These are phyloP conservation scores for Lissocephala sabroskyi DNA, from an alignment of 2,888 invertebrate species.

Conservation along the genomic window DNA sequence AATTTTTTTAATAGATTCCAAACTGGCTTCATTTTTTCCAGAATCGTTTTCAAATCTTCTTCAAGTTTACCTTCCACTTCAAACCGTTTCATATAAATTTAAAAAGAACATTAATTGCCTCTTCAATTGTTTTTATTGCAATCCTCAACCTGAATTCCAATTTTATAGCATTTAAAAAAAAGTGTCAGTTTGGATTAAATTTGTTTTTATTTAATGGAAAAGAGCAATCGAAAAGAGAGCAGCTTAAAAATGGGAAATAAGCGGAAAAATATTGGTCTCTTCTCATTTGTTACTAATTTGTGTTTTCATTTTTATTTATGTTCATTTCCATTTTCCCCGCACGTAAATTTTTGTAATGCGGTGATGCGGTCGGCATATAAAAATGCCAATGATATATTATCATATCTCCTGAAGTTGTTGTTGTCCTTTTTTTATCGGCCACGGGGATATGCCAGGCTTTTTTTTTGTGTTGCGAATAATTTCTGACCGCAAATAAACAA, in stretches of 20 bases:
- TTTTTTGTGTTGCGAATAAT: conserved; percentile 6
- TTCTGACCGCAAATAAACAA: conserved; percentile 10
- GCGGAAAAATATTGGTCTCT: neutral
- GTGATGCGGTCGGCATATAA: conserved; percentile 17
- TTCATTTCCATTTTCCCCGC: conserved; percentile 1
- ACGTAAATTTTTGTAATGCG: neutral
- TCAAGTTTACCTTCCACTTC: too few relatives aligned
- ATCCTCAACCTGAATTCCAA: conserved; percentile 15
- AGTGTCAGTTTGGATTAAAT: too few relatives aligned
- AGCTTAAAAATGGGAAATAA: too few relatives aligned
- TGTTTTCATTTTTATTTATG: conserved; percentile 22
- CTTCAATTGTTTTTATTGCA: conserved; percentile 53
- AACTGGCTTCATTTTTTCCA: too few relatives aligned
- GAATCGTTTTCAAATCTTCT: too few relatives aligned
- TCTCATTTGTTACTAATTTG: conserved; percentile 33
- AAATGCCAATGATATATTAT: conserved; percentile 43
- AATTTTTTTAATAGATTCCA: too few relatives aligned
- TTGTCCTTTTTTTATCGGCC: neutral
- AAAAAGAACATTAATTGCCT: conserved; percentile 60
- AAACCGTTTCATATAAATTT: conserved; percentile 35
- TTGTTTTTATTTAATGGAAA: too few relatives aligned
- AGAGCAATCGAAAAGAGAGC: too few relatives aligned
- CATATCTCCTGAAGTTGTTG: conserved; percentile 2
- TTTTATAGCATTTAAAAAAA: too few relatives aligned
- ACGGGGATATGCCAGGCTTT: too few relatives aligned